Conservation (phyloP, 1,140 invertebrate species). For the Brachionus calyciflorus region DNA sequence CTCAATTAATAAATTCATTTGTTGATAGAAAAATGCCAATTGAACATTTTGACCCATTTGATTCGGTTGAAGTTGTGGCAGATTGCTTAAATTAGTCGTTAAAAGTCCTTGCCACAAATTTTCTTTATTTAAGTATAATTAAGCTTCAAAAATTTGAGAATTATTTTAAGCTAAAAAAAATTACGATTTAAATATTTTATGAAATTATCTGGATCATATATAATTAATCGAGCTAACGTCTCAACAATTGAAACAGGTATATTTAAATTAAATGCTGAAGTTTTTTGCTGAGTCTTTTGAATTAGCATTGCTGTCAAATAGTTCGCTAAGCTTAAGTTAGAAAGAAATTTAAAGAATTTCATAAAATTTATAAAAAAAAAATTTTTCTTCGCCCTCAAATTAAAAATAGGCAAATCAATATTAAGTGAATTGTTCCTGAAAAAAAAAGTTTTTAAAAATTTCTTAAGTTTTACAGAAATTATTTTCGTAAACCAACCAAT, state of each 20-base stretch:
- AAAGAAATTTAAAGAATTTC: too few species aligned
- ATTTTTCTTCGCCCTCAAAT: too few species aligned
- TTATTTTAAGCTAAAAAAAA: not conserved
- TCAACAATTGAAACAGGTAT: slow-evolving; percentile 27
- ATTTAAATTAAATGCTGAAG: not conserved
- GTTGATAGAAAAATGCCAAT: slow-evolving; percentile 15
- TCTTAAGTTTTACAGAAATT: too few species aligned
- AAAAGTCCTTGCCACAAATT: not conserved
- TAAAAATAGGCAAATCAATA: too few species aligned
- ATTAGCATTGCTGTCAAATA: slow-evolving; percentile 8
- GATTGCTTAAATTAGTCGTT: not conserved
- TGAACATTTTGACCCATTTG: not conserved
- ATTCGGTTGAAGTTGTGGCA: not conserved
- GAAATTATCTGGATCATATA: slow-evolving; percentile 45
- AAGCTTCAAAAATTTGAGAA: not conserved
- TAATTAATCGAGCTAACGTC: slow-evolving; percentile 11
- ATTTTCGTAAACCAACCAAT: too few species aligned
- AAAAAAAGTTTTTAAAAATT: too few species aligned
- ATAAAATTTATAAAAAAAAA: too few species aligned
- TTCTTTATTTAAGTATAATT: not conserved
- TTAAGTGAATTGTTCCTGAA: too few species aligned
- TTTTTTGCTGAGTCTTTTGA: not conserved
- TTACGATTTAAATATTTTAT: slow-evolving; percentile 36
- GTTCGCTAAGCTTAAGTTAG: not conserved
- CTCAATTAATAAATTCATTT: slow-evolving; percentile 43